Conservation (phyloP, 1,140 invertebrate species). For the Sycophila sp. region DNA sequence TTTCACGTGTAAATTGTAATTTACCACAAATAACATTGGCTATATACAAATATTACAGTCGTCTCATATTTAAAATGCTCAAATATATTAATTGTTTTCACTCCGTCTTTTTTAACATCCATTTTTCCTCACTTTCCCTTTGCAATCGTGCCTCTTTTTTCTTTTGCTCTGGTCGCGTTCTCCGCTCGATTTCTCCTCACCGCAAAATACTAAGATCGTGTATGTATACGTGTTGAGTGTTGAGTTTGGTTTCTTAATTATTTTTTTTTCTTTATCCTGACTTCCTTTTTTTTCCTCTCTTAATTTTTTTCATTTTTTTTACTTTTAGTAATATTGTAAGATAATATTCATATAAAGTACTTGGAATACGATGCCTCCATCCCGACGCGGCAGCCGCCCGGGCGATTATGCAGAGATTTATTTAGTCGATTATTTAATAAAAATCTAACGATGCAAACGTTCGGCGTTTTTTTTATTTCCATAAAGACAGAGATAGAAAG, state of each 20-base stretch:
- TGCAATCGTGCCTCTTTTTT: not conserved
- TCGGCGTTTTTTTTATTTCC: not conserved
- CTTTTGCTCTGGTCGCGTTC: not conserved
- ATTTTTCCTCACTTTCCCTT: conserved; percentile 8
- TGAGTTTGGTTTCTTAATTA: conserved; percentile 28
- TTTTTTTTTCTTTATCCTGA: too few relatives aligned
- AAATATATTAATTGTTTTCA: conserved; percentile 23
- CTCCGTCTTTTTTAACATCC: not conserved
- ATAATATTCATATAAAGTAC: conserved; percentile 22
- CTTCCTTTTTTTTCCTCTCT: not conserved
- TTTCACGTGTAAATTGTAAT: conserved; percentile 44
- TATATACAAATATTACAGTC: conserved; percentile 59
- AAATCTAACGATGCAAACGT: conserved; percentile 20
- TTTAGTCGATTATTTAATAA: not conserved
- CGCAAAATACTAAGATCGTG: too few relatives aligned
- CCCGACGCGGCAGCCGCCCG: too few relatives aligned
- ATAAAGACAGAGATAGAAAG: not conserved
- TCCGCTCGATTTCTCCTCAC: too few relatives aligned
- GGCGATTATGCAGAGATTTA: conserved; percentile 15
- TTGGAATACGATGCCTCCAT: conserved; percentile 21
- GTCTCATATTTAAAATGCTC: conserved; percentile 31
- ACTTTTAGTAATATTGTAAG: conserved; percentile 9
- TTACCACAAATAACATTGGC: conserved; percentile 57
- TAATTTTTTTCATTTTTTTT: conserved; percentile 2
- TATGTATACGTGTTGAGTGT: too few relatives aligned